Percentiles rank a stretch among this genome's conserved stretches.
phyloP scores from a whole-genome alignment of 2,888 invertebrate genomes.

The Cryptus viduatorius region DNA sequence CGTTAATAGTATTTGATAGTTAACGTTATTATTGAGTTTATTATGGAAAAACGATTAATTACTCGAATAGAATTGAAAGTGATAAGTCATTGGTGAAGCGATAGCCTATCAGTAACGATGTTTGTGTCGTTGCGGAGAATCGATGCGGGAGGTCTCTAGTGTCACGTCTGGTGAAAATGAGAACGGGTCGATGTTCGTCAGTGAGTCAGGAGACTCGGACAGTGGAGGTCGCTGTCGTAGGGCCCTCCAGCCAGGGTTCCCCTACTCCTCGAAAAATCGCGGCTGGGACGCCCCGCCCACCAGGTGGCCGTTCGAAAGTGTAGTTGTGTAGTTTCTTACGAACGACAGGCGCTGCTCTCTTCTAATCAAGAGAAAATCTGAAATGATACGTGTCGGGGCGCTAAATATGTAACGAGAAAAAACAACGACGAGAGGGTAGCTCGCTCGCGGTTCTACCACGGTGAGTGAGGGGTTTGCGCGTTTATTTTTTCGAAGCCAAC shows the following conservation, averaged over 20 bases:
- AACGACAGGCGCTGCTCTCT: slow-evolving; percentile 80
- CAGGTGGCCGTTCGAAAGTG: slow-evolving; percentile 83
- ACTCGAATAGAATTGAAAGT: not conserved
- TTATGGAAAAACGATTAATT: not conserved
- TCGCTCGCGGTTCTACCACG: slow-evolving; percentile 74
- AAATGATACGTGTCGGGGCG: slow-evolving; percentile 79
- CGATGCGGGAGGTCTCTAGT: slow-evolving; percentile 61
- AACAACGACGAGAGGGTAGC: slow-evolving; percentile 72
- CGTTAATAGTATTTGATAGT: too few relatives aligned
- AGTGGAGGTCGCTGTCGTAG: slow-evolving; percentile 68
- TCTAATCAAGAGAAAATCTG: slow-evolving; percentile 80
- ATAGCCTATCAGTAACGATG: slow-evolving; percentile 3
- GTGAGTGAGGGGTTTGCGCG: slow-evolving; percentile 61
- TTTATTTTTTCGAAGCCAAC: not conserved
- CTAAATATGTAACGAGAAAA: slow-evolving; percentile 79
- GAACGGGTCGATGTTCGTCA: slow-evolving; percentile 67
- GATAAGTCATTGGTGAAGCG: not conserved
- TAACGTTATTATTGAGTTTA: too few relatives aligned
- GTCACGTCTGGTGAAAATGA: slow-evolving; percentile 45
- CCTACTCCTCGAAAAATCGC: slow-evolving; percentile 49
- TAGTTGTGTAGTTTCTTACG: slow-evolving; percentile 82
- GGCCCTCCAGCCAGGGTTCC: slow-evolving; percentile 48
- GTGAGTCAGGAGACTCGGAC: slow-evolving; percentile 67
- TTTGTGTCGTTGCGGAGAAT: slow-evolving; percentile 21
- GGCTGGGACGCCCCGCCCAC: slow-evolving; percentile 80